Evolutionary conservation across 2,113 vertebrate genomes (phyloP).

Genomic region (Malurus melanocephalus): DNA sequence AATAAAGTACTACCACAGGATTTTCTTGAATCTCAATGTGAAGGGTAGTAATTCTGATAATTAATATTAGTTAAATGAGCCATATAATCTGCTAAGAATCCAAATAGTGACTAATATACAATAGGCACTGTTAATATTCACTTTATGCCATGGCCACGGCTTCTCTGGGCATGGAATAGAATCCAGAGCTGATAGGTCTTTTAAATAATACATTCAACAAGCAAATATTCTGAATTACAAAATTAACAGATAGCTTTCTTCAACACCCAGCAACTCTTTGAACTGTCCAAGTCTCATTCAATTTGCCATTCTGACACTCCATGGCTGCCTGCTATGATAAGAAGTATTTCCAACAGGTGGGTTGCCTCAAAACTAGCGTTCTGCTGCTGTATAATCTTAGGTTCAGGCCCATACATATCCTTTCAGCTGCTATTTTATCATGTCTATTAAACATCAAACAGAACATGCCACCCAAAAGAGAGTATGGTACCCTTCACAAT

Average conservation of each 20-base stretch:
- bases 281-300: background rate
- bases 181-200: background rate
- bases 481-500: background rate
- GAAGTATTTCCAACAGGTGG: background rate
- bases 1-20: background rate
- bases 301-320: background rate
- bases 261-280: background rate
- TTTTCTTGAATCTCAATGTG: background rate
- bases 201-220: background rate
- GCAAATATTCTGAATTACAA: background rate
- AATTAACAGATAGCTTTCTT: background rate
- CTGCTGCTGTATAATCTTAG: background rate
- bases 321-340: background rate
- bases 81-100: background rate
- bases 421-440: background rate
- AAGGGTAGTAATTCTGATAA: background rate
- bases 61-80: background rate
- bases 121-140: background rate
- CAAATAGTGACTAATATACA: background rate
- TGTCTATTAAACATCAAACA: background rate
- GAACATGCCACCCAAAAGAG: background rate
- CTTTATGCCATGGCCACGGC: background rate
- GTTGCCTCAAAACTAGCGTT: background rate
- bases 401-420: background rate
- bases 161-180: background rate